These are phyloP conservation scores for Heliconius erato DNA, from an alignment of 2,888 invertebrate species.

Conservation along the genomic window DNA sequence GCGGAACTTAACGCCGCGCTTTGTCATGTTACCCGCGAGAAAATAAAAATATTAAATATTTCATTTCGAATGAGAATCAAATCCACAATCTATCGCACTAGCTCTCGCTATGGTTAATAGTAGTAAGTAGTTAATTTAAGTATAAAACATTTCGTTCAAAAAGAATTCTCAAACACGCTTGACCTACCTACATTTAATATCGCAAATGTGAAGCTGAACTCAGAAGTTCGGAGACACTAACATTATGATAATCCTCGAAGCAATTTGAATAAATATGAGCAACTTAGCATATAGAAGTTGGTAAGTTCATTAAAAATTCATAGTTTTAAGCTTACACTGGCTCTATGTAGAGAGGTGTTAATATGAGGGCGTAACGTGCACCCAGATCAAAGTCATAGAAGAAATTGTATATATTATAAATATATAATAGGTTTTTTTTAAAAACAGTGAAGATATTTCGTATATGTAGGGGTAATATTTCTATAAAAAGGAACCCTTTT, in stretches of 20 bases:
- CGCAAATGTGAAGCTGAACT: constrained; percentile 5
- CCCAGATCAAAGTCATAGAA: constrained; percentile 6
- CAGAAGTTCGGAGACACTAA: constrained; percentile 41
- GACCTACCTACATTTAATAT: not conserved
- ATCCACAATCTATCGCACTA: too few species aligned
- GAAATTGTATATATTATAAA: not conserved
- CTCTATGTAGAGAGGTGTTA: constrained; percentile 38
- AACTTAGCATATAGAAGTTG: constrained; percentile 62
- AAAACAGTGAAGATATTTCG: too few species aligned
- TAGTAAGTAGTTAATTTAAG: too few species aligned
- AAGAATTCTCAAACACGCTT: not conserved
- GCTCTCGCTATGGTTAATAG: too few species aligned
- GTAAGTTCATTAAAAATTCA: constrained; percentile 65
- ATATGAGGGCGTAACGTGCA: constrained; percentile 4
- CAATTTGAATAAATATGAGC: constrained; percentile 64
- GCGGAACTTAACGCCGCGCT: not conserved
- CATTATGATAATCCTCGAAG: constrained; percentile 60
- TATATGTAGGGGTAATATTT: too few species aligned
- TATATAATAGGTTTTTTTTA: too few species aligned
- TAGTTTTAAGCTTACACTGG: constrained; percentile 55
- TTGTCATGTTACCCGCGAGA: not conserved
- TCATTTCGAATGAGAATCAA: too few species aligned
- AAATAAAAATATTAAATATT: too few species aligned
- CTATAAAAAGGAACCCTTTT: too few species aligned
- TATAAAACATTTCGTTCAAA: not conserved